Evolutionary conservation across 1,140 invertebrate genomes (phyloP).

Genomic region (Pseudobourletiella spinata): DNA sequence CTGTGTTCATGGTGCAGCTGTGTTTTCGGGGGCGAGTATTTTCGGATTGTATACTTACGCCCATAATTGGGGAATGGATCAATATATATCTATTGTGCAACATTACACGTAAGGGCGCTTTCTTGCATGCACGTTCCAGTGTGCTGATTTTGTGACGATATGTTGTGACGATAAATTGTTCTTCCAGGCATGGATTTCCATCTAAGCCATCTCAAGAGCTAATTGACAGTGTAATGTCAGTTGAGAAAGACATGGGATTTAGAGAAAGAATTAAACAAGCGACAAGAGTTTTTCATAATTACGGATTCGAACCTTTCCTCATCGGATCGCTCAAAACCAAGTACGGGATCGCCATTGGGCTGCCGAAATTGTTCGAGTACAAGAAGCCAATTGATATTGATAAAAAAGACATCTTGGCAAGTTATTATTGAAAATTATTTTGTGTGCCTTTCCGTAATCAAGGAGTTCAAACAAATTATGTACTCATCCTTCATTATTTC

Average conservation of each 20-base stretch:
- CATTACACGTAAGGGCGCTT: too few species aligned
- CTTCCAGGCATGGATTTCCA: conserved; percentile 42
- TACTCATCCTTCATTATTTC: not conserved
- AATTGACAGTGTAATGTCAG: conserved; percentile 42
- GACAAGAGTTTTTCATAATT: conserved; percentile 51
- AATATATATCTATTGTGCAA: too few species aligned
- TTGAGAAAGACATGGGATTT: conserved; percentile 47
- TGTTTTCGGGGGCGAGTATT: too few species aligned
- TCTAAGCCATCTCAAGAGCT: conserved; percentile 42
- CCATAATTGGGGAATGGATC: too few species aligned
- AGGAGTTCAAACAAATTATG: not conserved
- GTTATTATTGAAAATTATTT: conserved; percentile 8
- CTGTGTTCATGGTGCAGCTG: too few species aligned
- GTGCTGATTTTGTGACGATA: too few species aligned
- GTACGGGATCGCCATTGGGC: conserved; percentile 52
- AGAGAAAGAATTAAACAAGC: conserved; percentile 38
- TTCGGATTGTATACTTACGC: too few species aligned
- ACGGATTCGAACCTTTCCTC: conserved; percentile 54
- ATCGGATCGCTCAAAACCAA: conserved; percentile 43
- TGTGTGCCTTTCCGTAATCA: conserved; percentile 13
- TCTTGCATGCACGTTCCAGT: too few species aligned
- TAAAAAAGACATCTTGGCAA: conserved; percentile 41
- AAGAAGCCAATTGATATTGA: conserved; percentile 43
- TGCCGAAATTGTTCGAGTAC: conserved; percentile 55
- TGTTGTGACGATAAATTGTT: too few species aligned